Percentiles rank a stretch among this genome's conserved stretches.
Conservation (phyloP, 92 coral and sea anemone genomes). For the Paragorgia papillata region DNA sequence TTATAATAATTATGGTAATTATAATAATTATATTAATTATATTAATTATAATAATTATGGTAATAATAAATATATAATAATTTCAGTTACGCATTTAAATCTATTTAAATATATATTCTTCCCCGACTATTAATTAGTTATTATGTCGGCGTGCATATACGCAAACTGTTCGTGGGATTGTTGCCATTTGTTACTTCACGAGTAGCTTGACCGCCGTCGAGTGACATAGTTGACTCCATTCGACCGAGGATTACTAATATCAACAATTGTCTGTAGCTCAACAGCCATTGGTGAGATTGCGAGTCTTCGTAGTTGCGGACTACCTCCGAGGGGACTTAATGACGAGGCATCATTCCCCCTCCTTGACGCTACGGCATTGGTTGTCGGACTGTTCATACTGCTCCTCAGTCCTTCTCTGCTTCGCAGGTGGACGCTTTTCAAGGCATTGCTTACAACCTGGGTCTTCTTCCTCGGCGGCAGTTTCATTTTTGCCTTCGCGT, state of each 20-base stretch:
- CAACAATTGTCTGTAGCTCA: not conserved
- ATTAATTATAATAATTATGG: no score
- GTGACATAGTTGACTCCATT: slow-evolving; percentile 1
- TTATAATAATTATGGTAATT: no score
- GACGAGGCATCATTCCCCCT: not conserved
- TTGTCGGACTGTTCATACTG: slow-evolving; percentile 10
- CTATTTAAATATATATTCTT: no score
- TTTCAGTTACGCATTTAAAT: no score
- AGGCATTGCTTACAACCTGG: slow-evolving; percentile 80
- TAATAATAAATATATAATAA: no score
- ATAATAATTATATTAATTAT: no score
- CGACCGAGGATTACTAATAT: not conserved
- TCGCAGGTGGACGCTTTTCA: slow-evolving; percentile 80
- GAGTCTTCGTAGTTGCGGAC: slow-evolving; percentile 22
- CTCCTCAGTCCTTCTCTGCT: slow-evolving; percentile 33
- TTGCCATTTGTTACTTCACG: slow-evolving; percentile 8
- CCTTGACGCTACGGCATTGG: not conserved
- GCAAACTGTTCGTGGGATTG: not conserved
- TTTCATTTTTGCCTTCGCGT: slow-evolving; percentile 79
- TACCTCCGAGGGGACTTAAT: not conserved
- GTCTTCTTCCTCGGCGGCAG: slow-evolving; percentile 79
- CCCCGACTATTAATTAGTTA: no score
- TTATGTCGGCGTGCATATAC: no score
- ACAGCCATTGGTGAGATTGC: slow-evolving; percentile 24
- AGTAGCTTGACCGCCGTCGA: slow-evolving; percentile 28